Evolutionary conservation across 1,140 invertebrate genomes (phyloP).

Genomic region (Brachionus rotundiformis): DNA sequence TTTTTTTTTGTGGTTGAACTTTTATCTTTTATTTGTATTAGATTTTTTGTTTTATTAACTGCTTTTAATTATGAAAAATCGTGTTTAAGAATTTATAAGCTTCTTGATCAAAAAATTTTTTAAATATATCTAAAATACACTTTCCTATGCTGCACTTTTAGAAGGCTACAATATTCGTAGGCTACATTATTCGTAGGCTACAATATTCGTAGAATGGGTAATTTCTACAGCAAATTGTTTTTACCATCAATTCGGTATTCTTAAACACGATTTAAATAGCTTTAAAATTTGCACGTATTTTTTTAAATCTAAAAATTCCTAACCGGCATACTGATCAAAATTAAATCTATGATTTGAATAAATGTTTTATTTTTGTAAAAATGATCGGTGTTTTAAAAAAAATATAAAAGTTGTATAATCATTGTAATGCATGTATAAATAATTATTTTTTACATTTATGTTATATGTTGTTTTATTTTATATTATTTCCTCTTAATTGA

Average conservation of each 20-base stretch:
- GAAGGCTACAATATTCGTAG: too few relatives aligned
- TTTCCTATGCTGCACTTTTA: too few relatives aligned
- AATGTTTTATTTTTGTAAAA: neutral
- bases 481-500: constrained; percentile 1
- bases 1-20: constrained; percentile 22
- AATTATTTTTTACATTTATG: neutral
- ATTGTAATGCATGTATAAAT: constrained; percentile 18
- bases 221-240: too few relatives aligned
- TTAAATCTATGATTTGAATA: neutral
- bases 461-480: constrained; percentile 14
- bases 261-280: neutral
- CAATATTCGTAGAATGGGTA: too few relatives aligned
- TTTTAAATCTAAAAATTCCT: neutral
- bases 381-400: constrained; percentile 44
- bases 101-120: too few relatives aligned
- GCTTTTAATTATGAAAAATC: neutral
- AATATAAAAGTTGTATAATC: neutral
- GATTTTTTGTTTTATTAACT: constrained; percentile 3
- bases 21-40: constrained; percentile 1
- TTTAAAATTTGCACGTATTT: constrained; percentile 21
- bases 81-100: neutral
- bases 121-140: too few relatives aligned
- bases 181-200: too few relatives aligned
- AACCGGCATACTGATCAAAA: neutral
- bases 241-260: too few relatives aligned